Percentiles rank a stretch among this genome's conserved stretches.
Evolutionary conservation across 2,113 vertebrate species (phyloP).

Genomic region (Gyps fulvus): DNA sequence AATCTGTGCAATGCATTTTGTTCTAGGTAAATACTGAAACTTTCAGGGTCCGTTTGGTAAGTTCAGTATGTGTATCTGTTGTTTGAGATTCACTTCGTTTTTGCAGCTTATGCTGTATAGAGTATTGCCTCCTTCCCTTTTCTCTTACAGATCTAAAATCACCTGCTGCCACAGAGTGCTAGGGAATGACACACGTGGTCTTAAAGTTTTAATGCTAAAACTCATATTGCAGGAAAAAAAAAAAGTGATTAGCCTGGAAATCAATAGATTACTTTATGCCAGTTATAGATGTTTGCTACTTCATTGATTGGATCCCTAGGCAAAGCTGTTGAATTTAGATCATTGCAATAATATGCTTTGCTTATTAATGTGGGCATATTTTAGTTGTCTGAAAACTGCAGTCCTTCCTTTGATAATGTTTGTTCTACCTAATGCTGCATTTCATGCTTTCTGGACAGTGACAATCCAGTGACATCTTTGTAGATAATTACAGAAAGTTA

Average conservation of each 20-base stretch:
- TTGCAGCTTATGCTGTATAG: neutral
- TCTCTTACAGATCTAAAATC: neutral
- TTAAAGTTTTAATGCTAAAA: neutral
- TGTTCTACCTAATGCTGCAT: neutral
- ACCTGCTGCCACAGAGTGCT: neutral
- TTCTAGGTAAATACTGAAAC: conserved; percentile 5
- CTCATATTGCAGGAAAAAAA: neutral
- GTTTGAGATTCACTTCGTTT: neutral
- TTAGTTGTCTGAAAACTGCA: neutral
- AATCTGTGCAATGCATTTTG: neutral
- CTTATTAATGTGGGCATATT: neutral
- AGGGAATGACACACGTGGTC: neutral
- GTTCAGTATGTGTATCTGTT: neutral
- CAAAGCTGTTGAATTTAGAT: neutral
- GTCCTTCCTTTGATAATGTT: neutral
- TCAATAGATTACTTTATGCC: neutral
- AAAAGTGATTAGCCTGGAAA: neutral
- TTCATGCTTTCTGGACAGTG: neutral
- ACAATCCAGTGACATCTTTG: neutral
- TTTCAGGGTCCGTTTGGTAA: conserved; percentile 13
- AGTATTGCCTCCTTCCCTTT: neutral
- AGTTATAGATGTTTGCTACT: neutral
- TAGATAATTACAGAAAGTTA: neutral
- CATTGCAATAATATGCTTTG: neutral
- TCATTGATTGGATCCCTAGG: neutral